Conservation (phyloP, 2,113 vertebrate species). For the Chlorodrepanis virens region DNA sequence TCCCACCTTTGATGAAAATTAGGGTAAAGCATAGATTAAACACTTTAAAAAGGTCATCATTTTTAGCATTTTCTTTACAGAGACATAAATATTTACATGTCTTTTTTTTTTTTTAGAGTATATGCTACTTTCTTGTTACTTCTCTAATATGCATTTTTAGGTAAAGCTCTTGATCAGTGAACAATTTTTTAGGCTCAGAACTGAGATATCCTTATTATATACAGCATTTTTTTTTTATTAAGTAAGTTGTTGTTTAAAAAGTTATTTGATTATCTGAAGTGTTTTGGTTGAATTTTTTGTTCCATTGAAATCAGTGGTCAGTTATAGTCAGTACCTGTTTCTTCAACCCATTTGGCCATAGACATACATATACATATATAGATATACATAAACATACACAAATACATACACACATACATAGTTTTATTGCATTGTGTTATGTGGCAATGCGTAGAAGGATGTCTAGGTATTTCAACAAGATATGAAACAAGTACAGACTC, state of each 20-base stretch:
- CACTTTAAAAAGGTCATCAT: not conserved
- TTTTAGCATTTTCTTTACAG: not conserved
- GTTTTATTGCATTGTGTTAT: not conserved
- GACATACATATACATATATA: too few relatives aligned
- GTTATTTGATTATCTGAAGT: not conserved
- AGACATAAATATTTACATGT: not conserved
- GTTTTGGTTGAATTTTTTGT: not conserved
- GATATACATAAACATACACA: not conserved
- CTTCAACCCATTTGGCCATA: not conserved
- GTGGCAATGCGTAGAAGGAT: not conserved
- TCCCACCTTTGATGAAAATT: not conserved
- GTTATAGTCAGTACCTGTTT: not conserved
- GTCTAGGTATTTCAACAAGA: not conserved
- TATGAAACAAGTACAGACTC: not conserved
- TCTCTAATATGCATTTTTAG: not conserved
- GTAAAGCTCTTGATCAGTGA: not conserved
- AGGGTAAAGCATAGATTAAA: not conserved
- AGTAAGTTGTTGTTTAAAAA: not conserved
- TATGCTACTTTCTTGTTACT: not conserved
- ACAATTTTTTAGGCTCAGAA: not conserved
- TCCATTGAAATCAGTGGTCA: not conserved
- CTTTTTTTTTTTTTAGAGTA: not conserved
- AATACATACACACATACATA: fast-evolving
- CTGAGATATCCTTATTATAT: not conserved
- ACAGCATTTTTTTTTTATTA: not conserved